A percentile compares a stretch with the other conserved stretches of the same genome.
These are phyloP conservation scores for Cavia porcellus DNA, from an alignment of 2,113 vertebrate species.

Conservation along the genomic window DNA sequence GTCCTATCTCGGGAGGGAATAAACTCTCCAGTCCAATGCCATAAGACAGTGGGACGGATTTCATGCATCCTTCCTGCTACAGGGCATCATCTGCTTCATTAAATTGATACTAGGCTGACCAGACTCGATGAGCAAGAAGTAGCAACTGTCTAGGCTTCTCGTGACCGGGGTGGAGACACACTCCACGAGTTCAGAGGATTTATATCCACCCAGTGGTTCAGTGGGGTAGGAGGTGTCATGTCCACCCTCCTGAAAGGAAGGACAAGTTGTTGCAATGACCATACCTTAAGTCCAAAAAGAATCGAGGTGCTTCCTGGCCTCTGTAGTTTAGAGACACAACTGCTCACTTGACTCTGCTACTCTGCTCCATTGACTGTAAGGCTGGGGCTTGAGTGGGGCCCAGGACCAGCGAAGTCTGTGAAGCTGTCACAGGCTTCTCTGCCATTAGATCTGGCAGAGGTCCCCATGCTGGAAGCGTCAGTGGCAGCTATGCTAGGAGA, in stretches of 20 bases:
- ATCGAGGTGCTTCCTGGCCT: neutral
- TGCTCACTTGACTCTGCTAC: neutral
- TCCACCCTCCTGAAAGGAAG: neutral
- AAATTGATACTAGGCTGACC: neutral
- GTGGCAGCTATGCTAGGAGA: neutral
- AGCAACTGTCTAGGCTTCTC: neutral
- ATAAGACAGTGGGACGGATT: neutral
- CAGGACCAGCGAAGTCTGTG: neutral
- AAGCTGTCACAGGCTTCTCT: constrained; percentile 37
- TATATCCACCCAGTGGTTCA: neutral
- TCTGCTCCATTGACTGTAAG: neutral
- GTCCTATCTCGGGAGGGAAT: neutral
- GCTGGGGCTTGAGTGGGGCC: neutral
- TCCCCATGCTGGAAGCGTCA: neutral
- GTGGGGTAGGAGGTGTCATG: accelerated
- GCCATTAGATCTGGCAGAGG: neutral
- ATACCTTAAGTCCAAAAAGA: neutral
- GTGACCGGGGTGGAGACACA: neutral
- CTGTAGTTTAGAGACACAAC: neutral
- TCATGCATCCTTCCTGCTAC: neutral
- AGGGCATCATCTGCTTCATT: neutral
- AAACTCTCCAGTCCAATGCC: neutral
- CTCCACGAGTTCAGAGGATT: neutral
- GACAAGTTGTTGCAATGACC: neutral
- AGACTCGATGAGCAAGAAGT: neutral